A percentile compares a stretch with the other conserved stretches of the same genome.
phyloP scores from a whole-genome alignment of 2,797 vertebrate species.

The Tinamus major region DNA sequence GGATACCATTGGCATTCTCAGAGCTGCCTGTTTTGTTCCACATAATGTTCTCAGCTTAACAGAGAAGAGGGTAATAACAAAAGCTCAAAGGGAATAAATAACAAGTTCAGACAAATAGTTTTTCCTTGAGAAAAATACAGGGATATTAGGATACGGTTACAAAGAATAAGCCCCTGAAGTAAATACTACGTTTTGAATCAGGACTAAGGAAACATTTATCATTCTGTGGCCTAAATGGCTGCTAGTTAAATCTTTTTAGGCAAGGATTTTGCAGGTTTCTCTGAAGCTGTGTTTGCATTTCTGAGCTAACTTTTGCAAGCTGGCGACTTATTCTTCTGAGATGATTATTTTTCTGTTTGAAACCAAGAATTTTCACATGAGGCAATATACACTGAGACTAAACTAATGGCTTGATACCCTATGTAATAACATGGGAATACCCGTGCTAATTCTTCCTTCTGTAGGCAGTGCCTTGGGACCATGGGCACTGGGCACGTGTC shows the following conservation, averaged over 20 bases:
- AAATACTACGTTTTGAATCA: background rate
- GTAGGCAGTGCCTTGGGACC: background rate
- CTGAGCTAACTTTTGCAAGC: background rate
- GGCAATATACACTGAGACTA: background rate
- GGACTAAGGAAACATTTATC: background rate
- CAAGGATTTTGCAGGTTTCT: background rate
- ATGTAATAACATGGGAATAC: background rate
- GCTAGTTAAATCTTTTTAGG: background rate
- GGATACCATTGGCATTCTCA: background rate
- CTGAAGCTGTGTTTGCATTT: background rate
- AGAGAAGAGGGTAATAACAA: background rate
- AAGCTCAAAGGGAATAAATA: background rate
- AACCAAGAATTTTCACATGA: background rate
- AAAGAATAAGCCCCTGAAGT: constrained; percentile 15
- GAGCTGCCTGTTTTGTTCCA: background rate
- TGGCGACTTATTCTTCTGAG: background rate
- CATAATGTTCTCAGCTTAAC: background rate
- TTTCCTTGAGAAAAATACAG: background rate
- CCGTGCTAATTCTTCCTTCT: background rate
- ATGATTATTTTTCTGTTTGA: background rate
- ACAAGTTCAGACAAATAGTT: background rate
- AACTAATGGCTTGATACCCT: too few relatives aligned
- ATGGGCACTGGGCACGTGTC: background rate
- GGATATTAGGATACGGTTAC: constrained; percentile 1
- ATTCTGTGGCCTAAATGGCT: background rate